A percentile compares a stretch with the other conserved stretches of the same genome.
Conservation (phyloP, 2,113 vertebrate species). For the Notarius lentiginosus region DNA sequence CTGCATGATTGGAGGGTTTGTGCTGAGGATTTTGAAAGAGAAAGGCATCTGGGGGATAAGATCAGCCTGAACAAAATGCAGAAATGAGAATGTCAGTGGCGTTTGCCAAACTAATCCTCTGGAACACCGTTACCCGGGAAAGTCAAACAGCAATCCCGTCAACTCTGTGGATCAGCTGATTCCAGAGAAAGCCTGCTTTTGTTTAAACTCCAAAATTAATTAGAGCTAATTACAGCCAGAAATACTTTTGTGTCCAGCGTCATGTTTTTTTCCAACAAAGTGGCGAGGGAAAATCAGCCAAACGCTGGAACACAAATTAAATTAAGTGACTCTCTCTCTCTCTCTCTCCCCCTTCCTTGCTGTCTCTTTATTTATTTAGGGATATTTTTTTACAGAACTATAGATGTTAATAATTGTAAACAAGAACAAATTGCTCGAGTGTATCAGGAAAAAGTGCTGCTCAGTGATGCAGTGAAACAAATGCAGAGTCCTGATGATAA, state of each 20-base stretch:
- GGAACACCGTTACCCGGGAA: constrained; percentile 9
- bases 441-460: background rate
- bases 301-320: background rate
- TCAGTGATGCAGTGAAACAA: background rate
- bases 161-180: background rate
- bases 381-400: background rate
- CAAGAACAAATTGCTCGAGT: background rate
- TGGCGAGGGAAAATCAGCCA: background rate
- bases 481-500: background rate
- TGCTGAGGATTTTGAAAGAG: constrained; percentile 26
- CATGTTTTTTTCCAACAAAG: background rate
- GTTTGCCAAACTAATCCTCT: constrained; percentile 35
- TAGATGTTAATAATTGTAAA: background rate
- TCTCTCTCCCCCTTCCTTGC: too few species aligned
- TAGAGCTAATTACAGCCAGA: background rate
- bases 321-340: background rate
- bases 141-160: constrained; percentile 11
- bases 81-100: constrained; percentile 42
- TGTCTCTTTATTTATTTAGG: too few species aligned
- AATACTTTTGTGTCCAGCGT: background rate
- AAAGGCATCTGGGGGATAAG: constrained; percentile 20
- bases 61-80: background rate
- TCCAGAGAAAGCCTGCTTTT: constrained; percentile 8
- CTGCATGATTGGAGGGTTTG: constrained; percentile 15
- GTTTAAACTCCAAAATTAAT: constrained; percentile 12